These are phyloP conservation scores for Hozukius guyotensis DNA, from an alignment of 2,797 vertebrate species.

Conservation along the genomic window DNA sequence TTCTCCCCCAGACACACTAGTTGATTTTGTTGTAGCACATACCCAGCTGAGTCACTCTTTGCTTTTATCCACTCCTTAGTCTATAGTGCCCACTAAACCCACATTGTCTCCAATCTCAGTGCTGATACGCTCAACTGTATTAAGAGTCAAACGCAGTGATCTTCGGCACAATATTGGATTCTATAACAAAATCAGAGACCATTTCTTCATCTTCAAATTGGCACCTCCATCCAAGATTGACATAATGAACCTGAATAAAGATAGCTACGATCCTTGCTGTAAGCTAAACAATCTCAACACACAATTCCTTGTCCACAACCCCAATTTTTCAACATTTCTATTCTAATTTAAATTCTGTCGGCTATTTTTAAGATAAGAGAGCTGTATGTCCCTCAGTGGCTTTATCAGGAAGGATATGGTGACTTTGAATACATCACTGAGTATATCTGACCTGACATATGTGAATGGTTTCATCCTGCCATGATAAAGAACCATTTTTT, in stretches of 20 bases:
- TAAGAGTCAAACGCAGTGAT: neutral
- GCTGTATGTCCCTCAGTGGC: neutral
- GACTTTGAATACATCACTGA: neutral
- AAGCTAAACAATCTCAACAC: neutral
- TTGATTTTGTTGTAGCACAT: neutral
- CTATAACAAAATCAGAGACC: neutral
- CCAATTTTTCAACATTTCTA: neutral
- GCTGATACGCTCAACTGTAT: neutral
- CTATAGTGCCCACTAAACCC: neutral
- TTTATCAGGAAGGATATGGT: conserved; percentile 3
- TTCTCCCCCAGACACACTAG: neutral
- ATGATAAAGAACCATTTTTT: neutral
- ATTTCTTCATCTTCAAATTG: neutral
- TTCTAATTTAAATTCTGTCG: neutral
- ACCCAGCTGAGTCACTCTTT: neutral
- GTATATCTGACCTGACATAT: conserved; percentile 11
- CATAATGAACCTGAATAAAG: neutral
- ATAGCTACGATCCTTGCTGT: neutral
- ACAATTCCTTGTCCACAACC: neutral
- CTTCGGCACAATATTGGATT: too few species aligned
- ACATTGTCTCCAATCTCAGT: neutral
- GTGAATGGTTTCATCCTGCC: conserved; percentile 1
- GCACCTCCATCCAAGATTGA: neutral
- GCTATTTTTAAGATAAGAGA: neutral
- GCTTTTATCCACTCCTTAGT: neutral